Evolutionary conservation across 2,888 invertebrate species (phyloP).

Genomic region (Polydesmus complanatus): DNA sequence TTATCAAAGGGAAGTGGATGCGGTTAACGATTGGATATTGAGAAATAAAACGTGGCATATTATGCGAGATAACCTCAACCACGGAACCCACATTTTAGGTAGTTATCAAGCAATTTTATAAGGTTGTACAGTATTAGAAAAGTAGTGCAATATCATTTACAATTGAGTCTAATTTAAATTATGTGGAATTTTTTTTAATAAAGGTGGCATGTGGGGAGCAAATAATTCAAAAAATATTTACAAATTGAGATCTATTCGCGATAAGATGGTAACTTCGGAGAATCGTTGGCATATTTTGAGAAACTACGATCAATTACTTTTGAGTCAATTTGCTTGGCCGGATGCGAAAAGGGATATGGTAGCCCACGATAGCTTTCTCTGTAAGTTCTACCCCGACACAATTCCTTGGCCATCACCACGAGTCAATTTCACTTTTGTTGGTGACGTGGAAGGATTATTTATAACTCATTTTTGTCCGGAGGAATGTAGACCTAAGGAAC

Average conservation of each 20-base stretch:
- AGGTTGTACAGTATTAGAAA: background rate
- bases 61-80: constrained; percentile 16
- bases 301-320: constrained; percentile 7
- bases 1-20: constrained; percentile 16
- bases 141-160: background rate
- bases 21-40: constrained; percentile 14
- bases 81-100: constrained; percentile 9
- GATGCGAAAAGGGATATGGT: background rate
- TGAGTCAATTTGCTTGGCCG: constrained; percentile 9
- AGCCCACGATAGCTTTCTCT: constrained; percentile 11
- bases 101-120: background rate
- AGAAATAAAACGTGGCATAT: constrained; percentile 15
- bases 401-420: constrained; percentile 7
- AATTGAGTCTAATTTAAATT: background rate
- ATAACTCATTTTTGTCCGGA: constrained; percentile 1
- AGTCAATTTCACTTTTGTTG: constrained; percentile 8
- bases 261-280: background rate
- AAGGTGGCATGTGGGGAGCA: constrained; percentile 14
- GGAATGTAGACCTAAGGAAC: constrained; percentile 8
- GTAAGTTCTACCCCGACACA: background rate
- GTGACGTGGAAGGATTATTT: constrained; percentile 5
- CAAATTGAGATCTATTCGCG: constrained; percentile 2
- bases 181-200: background rate
- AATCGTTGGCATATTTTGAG: too few relatives aligned
- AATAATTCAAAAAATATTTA: constrained; percentile 1